Base-by-base conservation (phyloP, 2,797 vertebrate species). In the Lates japonicus region DNA sequence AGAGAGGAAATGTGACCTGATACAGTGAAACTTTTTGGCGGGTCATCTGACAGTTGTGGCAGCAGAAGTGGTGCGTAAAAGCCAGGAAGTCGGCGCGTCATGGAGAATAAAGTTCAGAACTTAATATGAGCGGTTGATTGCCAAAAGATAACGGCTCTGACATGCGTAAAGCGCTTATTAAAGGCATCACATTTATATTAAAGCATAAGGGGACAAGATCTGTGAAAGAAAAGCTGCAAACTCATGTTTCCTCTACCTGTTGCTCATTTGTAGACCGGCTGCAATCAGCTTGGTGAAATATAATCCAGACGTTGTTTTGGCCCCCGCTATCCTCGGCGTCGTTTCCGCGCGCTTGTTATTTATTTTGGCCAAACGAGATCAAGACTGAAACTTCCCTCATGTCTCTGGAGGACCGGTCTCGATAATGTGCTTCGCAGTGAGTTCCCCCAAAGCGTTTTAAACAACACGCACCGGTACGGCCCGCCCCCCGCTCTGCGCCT, bases 391-490 rank as follows among this genome's bases (percentile, higher is more conserved):
- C 35, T 66, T 13, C 58, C 82, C 46, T 92, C 84, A 74, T 87
- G 85, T 80, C 85, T 88, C 83, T 22, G 66, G 74, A 81, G 81
- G 84, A 85, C 90, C 84, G 90, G 87, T 91, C 88, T 87, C 80
- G 70, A 78, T 90, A 85, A 87, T 93, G 92, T 94, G 93, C 82
- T 90, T 71, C 73, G 82, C 86, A 14, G 31, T 70, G 78, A 83
- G 69, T 78, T 88, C 83, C 67, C 60, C 78, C 93, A 88, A 90
- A 92, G 87, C 92, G 82, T 84, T 96, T 96, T 96, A 95, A 95
- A 91, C 84, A 37, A 72, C 48, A 82, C 67, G 73, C 87, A 86
- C 90, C 88, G 62, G 81, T 65, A 46, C 61, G 88, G 41, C 64
- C 80, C 88, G 84, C 85, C 93, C 83, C 78, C 14, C 35, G 37